Percentiles rank a stretch among this genome's conserved stretches.
Evolutionary conservation across 2,797 vertebrate species (phyloP).

Genomic region (Sphenopsis melanotis): DNA sequence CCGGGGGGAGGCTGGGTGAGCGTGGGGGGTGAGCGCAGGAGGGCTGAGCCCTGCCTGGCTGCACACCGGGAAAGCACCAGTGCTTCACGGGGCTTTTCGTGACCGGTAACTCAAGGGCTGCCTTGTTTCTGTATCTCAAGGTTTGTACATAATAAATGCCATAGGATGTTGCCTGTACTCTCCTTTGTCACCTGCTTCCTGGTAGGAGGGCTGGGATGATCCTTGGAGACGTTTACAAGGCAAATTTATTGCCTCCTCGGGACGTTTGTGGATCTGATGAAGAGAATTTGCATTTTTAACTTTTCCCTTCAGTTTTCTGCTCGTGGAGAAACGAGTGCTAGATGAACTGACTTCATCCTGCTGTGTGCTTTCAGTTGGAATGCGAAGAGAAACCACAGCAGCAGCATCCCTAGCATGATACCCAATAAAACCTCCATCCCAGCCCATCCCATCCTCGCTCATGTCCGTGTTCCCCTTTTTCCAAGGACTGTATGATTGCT

Average conservation of each 20-base stretch:
- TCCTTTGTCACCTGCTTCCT: neutral
- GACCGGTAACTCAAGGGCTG: conserved; percentile 90
- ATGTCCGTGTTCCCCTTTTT: neutral
- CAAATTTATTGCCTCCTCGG: neutral
- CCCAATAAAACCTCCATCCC: neutral
- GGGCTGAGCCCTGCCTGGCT: neutral
- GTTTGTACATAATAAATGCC: conserved; percentile 84
- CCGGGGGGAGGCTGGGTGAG: neutral
- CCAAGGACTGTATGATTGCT: neutral
- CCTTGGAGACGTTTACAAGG: neutral
- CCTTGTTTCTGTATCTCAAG: conserved; percentile 78
- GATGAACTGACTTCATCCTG: neutral
- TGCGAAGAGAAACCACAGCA: neutral
- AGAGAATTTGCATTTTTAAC: neutral
- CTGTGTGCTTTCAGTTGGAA: neutral
- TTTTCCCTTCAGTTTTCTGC: neutral
- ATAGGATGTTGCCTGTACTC: conserved; percentile 81
- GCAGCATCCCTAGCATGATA: neutral
- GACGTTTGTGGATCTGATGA: neutral
- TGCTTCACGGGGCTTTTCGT: conserved; percentile 79
- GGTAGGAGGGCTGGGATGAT: conserved; percentile 12
- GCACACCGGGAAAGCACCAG: conserved; percentile 29
- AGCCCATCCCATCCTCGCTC: neutral
- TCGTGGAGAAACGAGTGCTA: neutral
- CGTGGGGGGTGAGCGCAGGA: neutral